phyloP scores from a whole-genome alignment of 2,113 vertebrate genomes.

The Sula dactylatra region DNA sequence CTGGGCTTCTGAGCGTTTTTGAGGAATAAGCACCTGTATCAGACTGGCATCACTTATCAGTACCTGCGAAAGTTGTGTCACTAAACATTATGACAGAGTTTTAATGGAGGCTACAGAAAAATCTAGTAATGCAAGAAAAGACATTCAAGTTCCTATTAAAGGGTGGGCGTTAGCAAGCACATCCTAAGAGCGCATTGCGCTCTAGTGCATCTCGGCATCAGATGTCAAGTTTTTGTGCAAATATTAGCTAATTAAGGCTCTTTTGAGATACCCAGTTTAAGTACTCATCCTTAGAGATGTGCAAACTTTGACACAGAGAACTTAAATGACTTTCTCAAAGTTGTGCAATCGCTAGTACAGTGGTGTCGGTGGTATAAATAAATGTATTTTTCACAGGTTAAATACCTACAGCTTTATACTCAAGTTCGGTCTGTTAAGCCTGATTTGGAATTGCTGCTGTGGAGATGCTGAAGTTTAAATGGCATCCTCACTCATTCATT shows the following conservation, averaged over 20 bases:
- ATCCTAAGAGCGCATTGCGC: background rate
- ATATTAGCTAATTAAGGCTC: constrained; percentile 19
- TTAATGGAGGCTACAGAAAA: background rate
- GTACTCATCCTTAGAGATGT: background rate
- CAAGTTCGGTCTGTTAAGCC: constrained; percentile 4
- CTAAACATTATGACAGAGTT: background rate
- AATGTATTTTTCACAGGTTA: constrained; percentile 27
- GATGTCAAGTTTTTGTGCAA: constrained; percentile 16
- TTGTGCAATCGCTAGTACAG: background rate
- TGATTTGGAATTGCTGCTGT: background rate
- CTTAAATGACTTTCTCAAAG: background rate
- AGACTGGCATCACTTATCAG: background rate
- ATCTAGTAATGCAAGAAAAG: background rate
- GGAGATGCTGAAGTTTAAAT: background rate
- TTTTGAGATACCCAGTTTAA: background rate
- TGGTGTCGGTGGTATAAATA: background rate
- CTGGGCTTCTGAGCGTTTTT: background rate
- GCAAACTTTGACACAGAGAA: background rate
- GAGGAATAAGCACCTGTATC: background rate
- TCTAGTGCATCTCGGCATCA: background rate
- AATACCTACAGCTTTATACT: background rate
- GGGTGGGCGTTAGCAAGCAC: background rate
- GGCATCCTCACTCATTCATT: background rate
- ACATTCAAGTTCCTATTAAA: background rate
- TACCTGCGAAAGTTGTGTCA: background rate